Base-by-base conservation (phyloP, 2,888 invertebrate genomes). In the Caenorhabditis sp. region DNA sequence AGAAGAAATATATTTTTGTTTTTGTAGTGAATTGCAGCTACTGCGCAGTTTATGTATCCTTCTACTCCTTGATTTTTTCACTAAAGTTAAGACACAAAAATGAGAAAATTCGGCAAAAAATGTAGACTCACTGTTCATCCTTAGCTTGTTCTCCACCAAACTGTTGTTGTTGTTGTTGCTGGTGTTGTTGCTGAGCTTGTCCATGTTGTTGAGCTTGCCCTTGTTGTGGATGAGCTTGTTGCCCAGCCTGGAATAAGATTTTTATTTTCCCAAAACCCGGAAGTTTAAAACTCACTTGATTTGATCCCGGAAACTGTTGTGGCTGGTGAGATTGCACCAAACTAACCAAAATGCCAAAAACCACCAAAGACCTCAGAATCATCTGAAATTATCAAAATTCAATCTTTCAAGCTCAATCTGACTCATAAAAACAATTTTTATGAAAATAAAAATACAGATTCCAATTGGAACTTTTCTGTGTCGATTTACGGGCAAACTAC, bases 111-210 rank as follows among this genome's bases (percentile, higher is more conserved):
- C n/a, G n/a, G n/a, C n/a, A n/a, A n/a, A n/a, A n/a, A n/a, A n/a
- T n/a, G n/a, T n/a, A 23, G 52, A 70, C 77, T 67, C 52, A 86
- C 85, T 83, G 85, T 58, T 82, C 83, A 73, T 87, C 87, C 60
- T 80, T 79, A 21, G 83, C 87, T 50, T 81, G 79, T 59, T 87
- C 83, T 36, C 87, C 87, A 60, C 87, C 87, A 62, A 87, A 87
- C 58, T 83, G 78, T 20, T 80, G 80, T 20, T 76, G 73, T 17
- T 74, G 75, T 21, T 68, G 71, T 23, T 78, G 69, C 8, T 69
- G 74, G 12, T 65, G 72, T 70, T 82, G 71, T 31, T 66, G 31
- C 17, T 62, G 52, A n/a, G 54, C 54, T 5, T 26, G 31, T 3
- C 14, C 49, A 3, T 63, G 53, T 56, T 66, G 31, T 20, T 62